Base-by-base conservation (phyloP, 2,113 vertebrate species). In the Caracal caracal region DNA sequence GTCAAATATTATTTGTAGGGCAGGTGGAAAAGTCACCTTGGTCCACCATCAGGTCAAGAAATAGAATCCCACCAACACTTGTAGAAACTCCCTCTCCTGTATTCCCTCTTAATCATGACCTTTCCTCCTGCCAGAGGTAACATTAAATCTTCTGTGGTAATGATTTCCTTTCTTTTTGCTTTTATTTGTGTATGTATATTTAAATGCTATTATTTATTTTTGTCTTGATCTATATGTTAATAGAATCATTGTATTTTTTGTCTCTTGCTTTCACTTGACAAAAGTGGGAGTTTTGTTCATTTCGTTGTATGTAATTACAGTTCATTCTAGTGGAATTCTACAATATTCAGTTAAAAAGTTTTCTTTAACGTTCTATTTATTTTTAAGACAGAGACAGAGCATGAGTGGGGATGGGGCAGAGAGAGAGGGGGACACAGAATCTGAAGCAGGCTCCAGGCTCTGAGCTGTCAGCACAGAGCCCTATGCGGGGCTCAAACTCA, bases 241-340 rank as follows among this genome's bases (percentile, higher is more conserved):
- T 70, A 82, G 51, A 75, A 53, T 87, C 66, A 75, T 76, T 66
- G 33, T 73, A 35, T 24, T 71, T 81, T 87, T 80, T 80, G 35
- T 86, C 24, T 90, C 35, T 85, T 59, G 13, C 35, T 65, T 47
- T 51, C 43, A 40, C 19, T 89, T 49, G 61, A 49, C 4, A 70
- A 53, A 95, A 84, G 33, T 88, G 35, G 51, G 84, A 30, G 11
- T 89, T 93, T 89, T 95, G 63, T n/a, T 79, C 20, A 43, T 79
- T 93, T 75, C 92, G 49, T 82, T 88, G 26, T 79, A 13, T 83
- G 75, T 95, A 70, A 37, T 24, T 88, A 33, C 3, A 47, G 0
- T 37, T 78, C 5, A n/a, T 51, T 93, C 1, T 43, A 43, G 43
- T 43, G 43, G 43, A 43, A 43, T 43, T 43, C 43, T 43, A 43